Evolutionary conservation across 2,888 invertebrate species (phyloP), one percentile per base, ranked within the genome.

Genomic region (Thysanoteuthis rhombus): DNA sequence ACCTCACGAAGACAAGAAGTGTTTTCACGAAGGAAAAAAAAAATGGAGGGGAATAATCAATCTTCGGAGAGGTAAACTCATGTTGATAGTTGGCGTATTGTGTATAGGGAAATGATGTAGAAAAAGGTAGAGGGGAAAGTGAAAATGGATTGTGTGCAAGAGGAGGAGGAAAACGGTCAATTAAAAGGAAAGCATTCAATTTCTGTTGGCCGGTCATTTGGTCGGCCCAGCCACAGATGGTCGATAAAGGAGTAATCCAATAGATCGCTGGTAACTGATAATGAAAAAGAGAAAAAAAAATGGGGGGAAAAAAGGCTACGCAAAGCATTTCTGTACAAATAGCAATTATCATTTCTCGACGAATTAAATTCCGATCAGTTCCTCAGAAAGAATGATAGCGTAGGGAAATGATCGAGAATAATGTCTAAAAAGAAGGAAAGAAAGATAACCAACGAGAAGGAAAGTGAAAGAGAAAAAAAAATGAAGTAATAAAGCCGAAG

Each of bases 211-310:
- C n/a, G 75, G 75, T 75, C 75, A 36, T 75, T n/a, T 36, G n/a
- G 75, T 75, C 75, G n/a, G 75, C 75, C 75, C n/a, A 75, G 75
- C 75, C 75, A 75, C 75, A 75, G 75, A 75, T 75, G n/a, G n/a
- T 75, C 12, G 75, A 75, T 75, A 75, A 75, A 75, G 75, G 12
- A 10, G 75, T 36, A 75, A 75, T 36, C 75, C 75, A 75, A 75
- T 75, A 75, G 75, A 75, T 75, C 75, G 75, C 75, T 36, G 75
- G 75, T 75, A 75, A 75, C 75, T 75, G 75, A 75, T 75, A 75
- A 75, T 12, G 19, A 75, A 75, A 75, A 58, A n/a, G n/a, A n/a
- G 0, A 42, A 42, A 42, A 42, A 42, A 42, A 22, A n/a, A 32
- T n/a, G 75, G 75, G 4, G 8, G 32, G 58, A 28, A 12, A n/a